Conservation (phyloP, 1,140 invertebrate species). For the Lineus longissimus region DNA sequence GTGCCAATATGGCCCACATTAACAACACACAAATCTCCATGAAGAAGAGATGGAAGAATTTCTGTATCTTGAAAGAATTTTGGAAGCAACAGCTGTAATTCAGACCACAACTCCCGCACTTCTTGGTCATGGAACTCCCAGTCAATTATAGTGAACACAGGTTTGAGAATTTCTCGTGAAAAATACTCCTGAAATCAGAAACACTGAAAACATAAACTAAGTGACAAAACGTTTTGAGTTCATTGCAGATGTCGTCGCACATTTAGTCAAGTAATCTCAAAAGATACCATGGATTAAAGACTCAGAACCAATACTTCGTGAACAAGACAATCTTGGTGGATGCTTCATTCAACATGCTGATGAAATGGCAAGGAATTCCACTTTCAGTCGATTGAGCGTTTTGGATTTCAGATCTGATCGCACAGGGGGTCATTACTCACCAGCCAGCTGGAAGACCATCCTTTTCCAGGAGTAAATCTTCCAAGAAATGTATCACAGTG, state of each 20-base stretch:
- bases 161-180: neutral
- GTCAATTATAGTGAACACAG: neutral
- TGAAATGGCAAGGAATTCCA: neutral
- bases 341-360: neutral
- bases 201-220: neutral
- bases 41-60: neutral
- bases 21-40: neutral
- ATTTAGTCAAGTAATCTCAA: neutral
- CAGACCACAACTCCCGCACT: neutral
- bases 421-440: neutral
- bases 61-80: neutral
- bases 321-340: neutral
- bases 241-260: neutral
- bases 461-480: neutral
- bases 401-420: no score
- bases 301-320: neutral
- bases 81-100: neutral
- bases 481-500: neutral
- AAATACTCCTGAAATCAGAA: neutral
- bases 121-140: slow-evolving; percentile 1
- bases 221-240: neutral
- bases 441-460: neutral
- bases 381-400: no score
- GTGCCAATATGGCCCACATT: neutral
- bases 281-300: neutral